Evolutionary conservation across 1,140 invertebrate genomes (phyloP), one percentile per base, ranked within the genome.

Genomic region (Hormaphis cornu): DNA sequence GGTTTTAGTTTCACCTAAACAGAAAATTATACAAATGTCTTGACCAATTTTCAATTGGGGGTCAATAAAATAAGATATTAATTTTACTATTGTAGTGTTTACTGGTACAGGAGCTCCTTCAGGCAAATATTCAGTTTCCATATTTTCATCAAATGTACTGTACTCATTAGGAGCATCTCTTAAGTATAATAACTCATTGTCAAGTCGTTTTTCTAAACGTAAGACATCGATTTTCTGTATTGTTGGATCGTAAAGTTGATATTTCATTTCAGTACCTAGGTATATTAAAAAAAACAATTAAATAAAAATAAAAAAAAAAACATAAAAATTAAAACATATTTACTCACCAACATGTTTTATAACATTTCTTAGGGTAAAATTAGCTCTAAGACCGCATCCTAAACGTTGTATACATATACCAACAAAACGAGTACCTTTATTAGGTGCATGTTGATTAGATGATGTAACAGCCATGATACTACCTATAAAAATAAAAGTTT

Each of bases 201-300:
- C 97, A 18, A 99, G 77, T 46, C 97, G 83, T 78, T 95, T 97
- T 78, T 99, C 96, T 24, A 99, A 80, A 54, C 88, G 86, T 20
- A 94, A 78, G 18, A 95, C 89, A 81, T 98, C 91, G 50, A 99
- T 91, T 73, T 85, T 87, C 72, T 88, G 86, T 72, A 99, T 86
- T 1, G 86, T 87, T 20, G 97, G 97, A 82, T 96, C 95, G 79
- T 99, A 99, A 71, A 99, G 78, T 46, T 97, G 86, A 80, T 92
- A 99, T 59, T 82, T 78, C 7, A 98, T 84, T 84, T 98, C 88
- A 59, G 96, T 80, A 42, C 93, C 93, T 83, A 74, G 73, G 72
- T 75, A 74, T 26, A 73, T 37, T 52, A 70, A 20, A 58, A 26
- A 56, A 16, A 66, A 33, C 46, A 69, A 24, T n/a, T n/a, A n/a